phyloP scores from a whole-genome alignment of 2,113 vertebrate genomes.

The Caretta caretta region DNA sequence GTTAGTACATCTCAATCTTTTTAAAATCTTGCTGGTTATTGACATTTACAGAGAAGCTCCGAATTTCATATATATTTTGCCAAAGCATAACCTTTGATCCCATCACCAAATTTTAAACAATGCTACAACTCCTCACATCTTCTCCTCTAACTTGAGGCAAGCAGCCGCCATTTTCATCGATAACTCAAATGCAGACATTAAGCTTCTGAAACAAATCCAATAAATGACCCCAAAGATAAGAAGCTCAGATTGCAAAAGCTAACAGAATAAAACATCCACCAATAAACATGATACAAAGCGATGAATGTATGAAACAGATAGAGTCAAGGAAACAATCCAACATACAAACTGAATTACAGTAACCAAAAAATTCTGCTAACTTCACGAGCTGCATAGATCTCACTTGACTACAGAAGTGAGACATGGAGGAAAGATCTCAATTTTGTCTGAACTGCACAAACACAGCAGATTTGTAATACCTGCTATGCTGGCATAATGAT shows the following conservation, averaged over 20 bases:
- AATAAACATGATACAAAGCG: background rate
- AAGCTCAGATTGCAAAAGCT: background rate
- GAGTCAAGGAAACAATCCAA: background rate
- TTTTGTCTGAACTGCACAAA: background rate
- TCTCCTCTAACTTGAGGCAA: background rate
- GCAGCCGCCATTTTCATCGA: background rate
- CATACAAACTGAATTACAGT: background rate
- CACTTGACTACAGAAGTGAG: background rate
- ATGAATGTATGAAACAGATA: background rate
- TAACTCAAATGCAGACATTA: background rate
- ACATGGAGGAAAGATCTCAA: background rate
- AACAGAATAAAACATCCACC: background rate
- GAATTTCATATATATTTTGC: background rate
- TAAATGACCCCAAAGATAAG: constrained; percentile 1
- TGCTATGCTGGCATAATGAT: background rate
- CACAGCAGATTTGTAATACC: accelerated
- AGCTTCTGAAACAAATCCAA: background rate
- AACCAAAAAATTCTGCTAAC: background rate
- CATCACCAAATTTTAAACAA: background rate
- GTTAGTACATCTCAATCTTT: background rate
- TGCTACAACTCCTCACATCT: accelerated
- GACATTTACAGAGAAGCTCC: background rate
- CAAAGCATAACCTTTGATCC: background rate
- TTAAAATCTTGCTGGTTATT: background rate
- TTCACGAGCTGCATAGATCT: background rate